phyloP scores from a whole-genome alignment of 2,797 vertebrate genomes.

The Anguilla megastoma region DNA sequence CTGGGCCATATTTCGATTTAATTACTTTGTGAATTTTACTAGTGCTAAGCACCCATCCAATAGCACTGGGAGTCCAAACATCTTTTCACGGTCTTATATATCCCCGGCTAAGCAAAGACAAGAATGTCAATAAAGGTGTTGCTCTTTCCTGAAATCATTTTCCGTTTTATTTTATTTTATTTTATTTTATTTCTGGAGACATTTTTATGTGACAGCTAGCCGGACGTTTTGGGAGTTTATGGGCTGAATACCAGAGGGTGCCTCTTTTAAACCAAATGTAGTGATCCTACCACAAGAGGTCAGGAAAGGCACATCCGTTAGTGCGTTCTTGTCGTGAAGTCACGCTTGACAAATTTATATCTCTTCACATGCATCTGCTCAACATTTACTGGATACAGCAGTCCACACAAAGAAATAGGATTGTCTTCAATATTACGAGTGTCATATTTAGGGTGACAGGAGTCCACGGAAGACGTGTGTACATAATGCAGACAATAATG shows the following conservation, averaged over 20 bases:
- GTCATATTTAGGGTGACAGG: too few species aligned
- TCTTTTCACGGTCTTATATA: neutral
- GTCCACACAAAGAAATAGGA: neutral
- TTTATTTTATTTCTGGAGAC: neutral
- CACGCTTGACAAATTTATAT: neutral
- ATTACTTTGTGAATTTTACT: neutral
- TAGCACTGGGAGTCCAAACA: neutral
- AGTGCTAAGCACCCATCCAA: neutral
- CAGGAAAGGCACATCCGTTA: conserved; percentile 37
- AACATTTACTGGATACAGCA: neutral
- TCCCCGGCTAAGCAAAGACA: neutral
- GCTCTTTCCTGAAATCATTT: neutral
- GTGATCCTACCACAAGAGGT: conserved; percentile 40
- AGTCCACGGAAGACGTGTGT: too few species aligned
- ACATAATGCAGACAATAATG: too few species aligned
- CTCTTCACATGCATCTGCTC: neutral
- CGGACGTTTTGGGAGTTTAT: neutral
- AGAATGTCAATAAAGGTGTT: neutral
- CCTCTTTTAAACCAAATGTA: neutral
- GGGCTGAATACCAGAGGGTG: neutral
- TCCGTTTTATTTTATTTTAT: neutral
- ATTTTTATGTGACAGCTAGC: neutral
- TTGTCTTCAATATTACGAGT: too few species aligned
- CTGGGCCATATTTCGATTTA: neutral
- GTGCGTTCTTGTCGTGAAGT: too few species aligned